Evolutionary conservation across 2,888 invertebrate species (phyloP), one percentile per base, ranked within the genome.

Genomic region (Globia sparganii): DNA sequence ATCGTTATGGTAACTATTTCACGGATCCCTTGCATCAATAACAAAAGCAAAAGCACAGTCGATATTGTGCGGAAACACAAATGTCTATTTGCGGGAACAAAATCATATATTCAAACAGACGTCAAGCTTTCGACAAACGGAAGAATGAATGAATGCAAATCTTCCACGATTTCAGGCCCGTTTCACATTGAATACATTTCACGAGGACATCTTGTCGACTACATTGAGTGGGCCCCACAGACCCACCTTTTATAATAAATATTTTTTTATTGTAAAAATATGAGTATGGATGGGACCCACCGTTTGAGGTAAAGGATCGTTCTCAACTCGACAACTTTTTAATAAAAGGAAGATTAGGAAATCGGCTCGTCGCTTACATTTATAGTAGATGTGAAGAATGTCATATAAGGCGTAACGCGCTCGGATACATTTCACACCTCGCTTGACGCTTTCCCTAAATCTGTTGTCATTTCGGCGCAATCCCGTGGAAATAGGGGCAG

Each of bases 361-460:
- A 94, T 94, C 93, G 94, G 91, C 93, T 94, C 93, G 91, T 87
- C 93, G 93, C 93, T 90, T 93, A 94, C 94, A 93, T 94, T 92
- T 94, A 93, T 93, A 92, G 93, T 90, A 92, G 91, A 92, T 91
- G 94, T 93, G 92, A 95, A 95, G 96, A 96, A 96, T 96, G 96
- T 96, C 96, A 95, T 96, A 96, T 96, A 93, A 94, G 91, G 93
- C 92, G 94, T 90, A 89, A 91, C 94, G 91, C 95, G 95, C 94
- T 93, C 91, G 95, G 94, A 94, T 96, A 96, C 95, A 95, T 96
- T 96, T 96, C 93, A 96, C 96, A 96, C 94, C 94, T 95, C 96
- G 95, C 94, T 96, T 94, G 93, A 91, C 95, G 95, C 95, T 95
- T 95, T 95, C 94, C 95, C 95, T 94, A 95, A 96, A 96, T 96